Conservation (phyloP, 2,888 invertebrate genomes). For the Synanthedon tipuliformis region DNA sequence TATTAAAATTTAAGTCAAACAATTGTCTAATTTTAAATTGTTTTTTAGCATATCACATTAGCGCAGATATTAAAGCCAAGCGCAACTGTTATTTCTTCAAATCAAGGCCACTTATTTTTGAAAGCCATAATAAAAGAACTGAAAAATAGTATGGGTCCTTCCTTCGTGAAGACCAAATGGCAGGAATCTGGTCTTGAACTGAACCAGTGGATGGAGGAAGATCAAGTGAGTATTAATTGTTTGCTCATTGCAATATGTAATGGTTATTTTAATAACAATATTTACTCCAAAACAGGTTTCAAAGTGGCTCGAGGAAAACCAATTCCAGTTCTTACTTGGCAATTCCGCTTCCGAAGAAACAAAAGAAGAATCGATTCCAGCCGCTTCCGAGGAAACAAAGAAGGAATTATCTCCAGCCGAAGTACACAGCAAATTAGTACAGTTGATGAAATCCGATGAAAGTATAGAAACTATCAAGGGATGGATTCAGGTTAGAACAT, state of each 20-base stretch:
- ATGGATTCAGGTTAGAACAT: slow-evolving; percentile 48
- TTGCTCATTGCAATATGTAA: no score
- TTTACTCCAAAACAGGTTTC: slow-evolving; percentile 25
- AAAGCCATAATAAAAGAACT: slow-evolving; percentile 46
- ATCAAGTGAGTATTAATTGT: slow-evolving; percentile 27
- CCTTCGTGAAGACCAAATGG: slow-evolving; percentile 56
- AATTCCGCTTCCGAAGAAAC: slow-evolving; percentile 32
- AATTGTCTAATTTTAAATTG: slow-evolving; percentile 18
- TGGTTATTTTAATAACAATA: background rate
- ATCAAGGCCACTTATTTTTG: slow-evolving; percentile 48
- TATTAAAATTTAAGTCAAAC: slow-evolving; percentile 8
- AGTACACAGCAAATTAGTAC: slow-evolving; percentile 45
- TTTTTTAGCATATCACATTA: slow-evolving; percentile 53
- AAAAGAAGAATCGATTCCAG: slow-evolving; percentile 8
- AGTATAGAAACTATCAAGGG: slow-evolving; percentile 52
- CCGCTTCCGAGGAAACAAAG: slow-evolving; percentile 27
- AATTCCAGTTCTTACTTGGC: slow-evolving; percentile 52
- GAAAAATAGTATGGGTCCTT: slow-evolving; percentile 57
- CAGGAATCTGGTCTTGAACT: slow-evolving; percentile 47
- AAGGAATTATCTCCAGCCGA: slow-evolving; percentile 41
- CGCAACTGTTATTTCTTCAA: slow-evolving; percentile 36
- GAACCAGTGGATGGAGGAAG: slow-evolving; percentile 55
- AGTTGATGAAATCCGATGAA: slow-evolving; percentile 54
- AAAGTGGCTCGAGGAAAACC: slow-evolving; percentile 52
- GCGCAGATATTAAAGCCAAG: slow-evolving; percentile 37